These are phyloP conservation scores for Marronus borbonicus DNA, from an alignment of 2,888 invertebrate species.

Conservation along the genomic window DNA sequence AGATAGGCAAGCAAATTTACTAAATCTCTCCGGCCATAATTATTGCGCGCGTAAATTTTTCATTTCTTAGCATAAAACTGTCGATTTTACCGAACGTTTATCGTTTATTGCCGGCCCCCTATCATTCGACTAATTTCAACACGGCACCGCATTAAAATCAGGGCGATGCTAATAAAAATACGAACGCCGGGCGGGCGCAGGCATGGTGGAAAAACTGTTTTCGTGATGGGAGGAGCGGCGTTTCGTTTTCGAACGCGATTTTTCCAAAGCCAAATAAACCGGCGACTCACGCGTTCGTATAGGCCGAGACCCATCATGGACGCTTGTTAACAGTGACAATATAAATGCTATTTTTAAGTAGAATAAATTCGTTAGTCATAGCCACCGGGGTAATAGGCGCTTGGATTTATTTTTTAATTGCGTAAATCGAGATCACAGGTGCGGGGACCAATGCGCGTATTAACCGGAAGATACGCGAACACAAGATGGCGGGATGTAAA, in stretches of 20 bases:
- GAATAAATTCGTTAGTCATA: constrained; percentile 35
- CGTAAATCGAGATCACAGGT: constrained; percentile 37
- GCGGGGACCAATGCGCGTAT: not conserved
- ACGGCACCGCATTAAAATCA: not conserved
- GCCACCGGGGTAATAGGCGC: constrained; percentile 20
- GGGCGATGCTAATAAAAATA: not conserved
- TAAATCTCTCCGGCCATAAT: too few relatives aligned
- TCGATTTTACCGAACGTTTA: not conserved
- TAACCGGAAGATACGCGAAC: not conserved
- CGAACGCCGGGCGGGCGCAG: not conserved
- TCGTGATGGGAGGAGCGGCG: not conserved
- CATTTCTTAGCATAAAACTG: constrained; percentile 10
- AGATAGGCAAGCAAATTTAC: too few relatives aligned
- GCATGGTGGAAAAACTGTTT: not conserved
- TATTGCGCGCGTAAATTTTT: not conserved
- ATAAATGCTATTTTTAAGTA: constrained; percentile 37
- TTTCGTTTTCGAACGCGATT: constrained; percentile 7
- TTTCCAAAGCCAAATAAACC: constrained; percentile 14
- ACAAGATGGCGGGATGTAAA: constrained; percentile 12
- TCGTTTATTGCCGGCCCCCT: not conserved
- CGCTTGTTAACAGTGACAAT: constrained; percentile 30
- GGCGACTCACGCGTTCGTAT: not conserved
- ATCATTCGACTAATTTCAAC: not conserved
- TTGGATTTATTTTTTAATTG: constrained; percentile 33
- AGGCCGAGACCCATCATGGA: not conserved